A percentile compares a stretch with the other conserved stretches of the same genome.
Conservation (phyloP, 2,113 vertebrate species). For the Sinocyclocheilus anshuiensis region DNA sequence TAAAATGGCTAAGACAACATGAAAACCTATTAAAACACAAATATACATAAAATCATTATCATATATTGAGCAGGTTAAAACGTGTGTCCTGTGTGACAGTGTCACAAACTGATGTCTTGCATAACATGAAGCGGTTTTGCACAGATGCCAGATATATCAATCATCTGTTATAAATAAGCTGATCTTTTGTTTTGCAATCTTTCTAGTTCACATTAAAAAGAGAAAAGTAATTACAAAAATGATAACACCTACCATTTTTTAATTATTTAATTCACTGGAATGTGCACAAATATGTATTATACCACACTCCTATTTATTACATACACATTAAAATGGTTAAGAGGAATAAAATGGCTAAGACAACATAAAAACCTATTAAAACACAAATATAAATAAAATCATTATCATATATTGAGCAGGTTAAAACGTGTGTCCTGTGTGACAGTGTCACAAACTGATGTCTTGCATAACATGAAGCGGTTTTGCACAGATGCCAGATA, state of each 20-base stretch:
- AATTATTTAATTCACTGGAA: not conserved
- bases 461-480: not conserved
- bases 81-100: too few relatives aligned
- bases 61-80: too few relatives aligned
- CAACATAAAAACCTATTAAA: too few relatives aligned
- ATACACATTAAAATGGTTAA: too few relatives aligned
- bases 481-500: not conserved
- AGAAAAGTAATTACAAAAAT: not conserved
- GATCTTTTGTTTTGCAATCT: not conserved
- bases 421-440: too few relatives aligned
- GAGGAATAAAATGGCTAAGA: too few relatives aligned
- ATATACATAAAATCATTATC: too few relatives aligned
- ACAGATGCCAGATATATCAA: not conserved
- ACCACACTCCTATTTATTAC: not conserved
- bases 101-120: not conserved
- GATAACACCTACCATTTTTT: not conserved
- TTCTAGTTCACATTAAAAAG: not conserved
- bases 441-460: not conserved
- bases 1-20: too few relatives aligned
- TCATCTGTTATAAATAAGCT: constrained; percentile 1
- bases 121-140: not conserved
- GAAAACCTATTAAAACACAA: too few relatives aligned
- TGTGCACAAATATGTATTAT: not conserved
- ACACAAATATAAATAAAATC: too few relatives aligned
- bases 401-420: too few relatives aligned